Base-by-base conservation (phyloP, 2,888 invertebrate species). In the Phrixothrix hirtus region DNA sequence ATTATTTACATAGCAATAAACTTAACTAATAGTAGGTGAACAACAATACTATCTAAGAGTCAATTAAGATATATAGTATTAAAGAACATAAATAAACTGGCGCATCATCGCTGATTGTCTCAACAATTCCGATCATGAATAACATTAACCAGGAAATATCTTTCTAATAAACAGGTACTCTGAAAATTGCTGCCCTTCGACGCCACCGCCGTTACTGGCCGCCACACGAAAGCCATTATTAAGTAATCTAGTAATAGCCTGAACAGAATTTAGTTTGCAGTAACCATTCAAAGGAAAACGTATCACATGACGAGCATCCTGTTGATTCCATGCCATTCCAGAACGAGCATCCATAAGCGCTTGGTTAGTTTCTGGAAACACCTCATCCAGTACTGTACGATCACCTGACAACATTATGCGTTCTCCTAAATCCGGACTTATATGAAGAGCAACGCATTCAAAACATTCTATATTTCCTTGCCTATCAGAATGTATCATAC, bases 151-250 rank as follows among this genome's bases (percentile, higher is more conserved):
- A 3, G 72, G 73, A 39, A 70, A 62, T 2, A 73, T 67, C 62
- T 71, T 75, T 62, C 89, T 80, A 55, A 88, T 85, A 73, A 92
- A 87, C 67, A 92, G 80, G 77, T 92, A 92, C 77, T 92, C 92
- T 66, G 90, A 90, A 78, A 92, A 92, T 76, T 92, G 92, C 70
- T 92, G 92, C 2, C 91, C 90, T 70, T 92, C 92, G 26, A 92
- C 91, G 2, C 91, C 91, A 12, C 91, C 91, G 0, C 92, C 92
- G 65, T 88, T 90, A 69, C 91, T 89, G 15, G 92, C 91, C 38
- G 86, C 86, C 51, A 92, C 82, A 60, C 81, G 81, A 75, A 92
- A 92, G 41, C 87, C 87, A 55, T 86, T 83, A 70, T 90, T 90
- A 34, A 92, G 77, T 35, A 92, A 81, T 71, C 90, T 83, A 59